Base-by-base conservation (phyloP, 2,888 invertebrate genomes). In the Synanthedon andrenaeformis region DNA sequence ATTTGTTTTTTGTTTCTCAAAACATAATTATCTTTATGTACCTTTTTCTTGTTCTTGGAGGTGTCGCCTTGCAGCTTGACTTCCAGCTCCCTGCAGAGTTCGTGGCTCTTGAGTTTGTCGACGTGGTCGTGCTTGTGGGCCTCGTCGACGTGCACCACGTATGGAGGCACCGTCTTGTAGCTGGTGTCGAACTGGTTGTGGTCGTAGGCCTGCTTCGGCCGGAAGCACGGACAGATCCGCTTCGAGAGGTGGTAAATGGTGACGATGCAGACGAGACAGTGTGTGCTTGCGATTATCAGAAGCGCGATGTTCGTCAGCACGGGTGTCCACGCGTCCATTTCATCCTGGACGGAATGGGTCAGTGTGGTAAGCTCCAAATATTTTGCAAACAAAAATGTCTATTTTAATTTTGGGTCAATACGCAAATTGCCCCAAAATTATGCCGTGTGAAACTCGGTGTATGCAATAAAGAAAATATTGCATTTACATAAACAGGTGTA, bases 241-340 rank as follows among this genome's bases (percentile, higher is more conserved):
- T 84, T 80, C 51, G 90, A 87, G 28, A 89, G 76, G 68, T 88
- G 87, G 76, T 89, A 90, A 57, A 90, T 85, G 60, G 83, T 81
- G 54, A 88, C 64, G 53, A 89, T 75, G 60, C 89, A 87, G 45
- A 89, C 82, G 56, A 90, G 67, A 67, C 90, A 90, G 72, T 92
- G 91, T 14, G 89, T 79, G 0, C 84, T 72, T 10, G 91, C 89
- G 19, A 90, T 85, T 58, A 91, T 79, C 51, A 92, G 83, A 5
- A 92, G 76, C 0, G 90, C 90, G 55, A 90, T 87, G 76, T 91
- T 92, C 11, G 90, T 88, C 35, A 92, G 74, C 51, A 92, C 84
- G 0, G 91, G 90, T 1, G 90, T 86, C 90, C 90, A 91, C 0
- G 86, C 88, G 59, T 79, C 76, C 82, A 81, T 82, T 62, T 88